Percentiles rank a stretch among this genome's conserved stretches.
Evolutionary conservation across 2,797 vertebrate genomes (phyloP).

Genomic region (Acomys russatus): DNA sequence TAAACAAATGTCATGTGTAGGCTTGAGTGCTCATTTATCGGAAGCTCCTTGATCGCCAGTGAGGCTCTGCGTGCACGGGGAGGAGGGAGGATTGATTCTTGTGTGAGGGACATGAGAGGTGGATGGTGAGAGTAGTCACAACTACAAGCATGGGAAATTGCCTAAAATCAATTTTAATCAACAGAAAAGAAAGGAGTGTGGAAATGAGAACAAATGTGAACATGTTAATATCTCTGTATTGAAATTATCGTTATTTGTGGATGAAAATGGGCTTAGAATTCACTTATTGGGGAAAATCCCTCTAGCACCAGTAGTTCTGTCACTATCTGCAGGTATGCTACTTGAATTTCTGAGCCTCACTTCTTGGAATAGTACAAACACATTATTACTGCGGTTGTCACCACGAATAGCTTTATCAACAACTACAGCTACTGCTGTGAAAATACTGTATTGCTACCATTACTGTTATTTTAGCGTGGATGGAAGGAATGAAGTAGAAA

Average conservation of each 20-base stretch:
- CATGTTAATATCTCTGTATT: neutral
- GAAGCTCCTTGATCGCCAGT: neutral
- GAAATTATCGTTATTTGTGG: neutral
- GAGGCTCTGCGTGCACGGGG: neutral
- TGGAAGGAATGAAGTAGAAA: conserved; percentile 33
- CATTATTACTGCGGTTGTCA: neutral
- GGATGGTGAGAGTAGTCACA: neutral
- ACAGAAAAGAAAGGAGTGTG: neutral
- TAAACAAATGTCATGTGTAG: neutral
- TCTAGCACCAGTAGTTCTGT: neutral
- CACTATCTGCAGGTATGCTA: neutral
- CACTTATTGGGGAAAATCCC: neutral
- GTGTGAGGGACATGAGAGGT: no score
- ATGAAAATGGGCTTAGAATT: neutral
- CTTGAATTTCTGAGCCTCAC: conserved; percentile 50
- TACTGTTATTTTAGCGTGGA: neutral
- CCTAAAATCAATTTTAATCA: neutral
- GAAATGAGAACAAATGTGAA: neutral
- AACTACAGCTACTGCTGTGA: neutral
- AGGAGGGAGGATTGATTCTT: neutral
- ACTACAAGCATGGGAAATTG: neutral
- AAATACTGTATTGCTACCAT: neutral
- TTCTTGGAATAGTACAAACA: conserved; percentile 21
- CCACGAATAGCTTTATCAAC: neutral
- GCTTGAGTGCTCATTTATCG: neutral